Evolutionary conservation across 2,888 invertebrate genomes (phyloP), one percentile per base, ranked within the genome.

Genomic region (Amiota minor): DNA sequence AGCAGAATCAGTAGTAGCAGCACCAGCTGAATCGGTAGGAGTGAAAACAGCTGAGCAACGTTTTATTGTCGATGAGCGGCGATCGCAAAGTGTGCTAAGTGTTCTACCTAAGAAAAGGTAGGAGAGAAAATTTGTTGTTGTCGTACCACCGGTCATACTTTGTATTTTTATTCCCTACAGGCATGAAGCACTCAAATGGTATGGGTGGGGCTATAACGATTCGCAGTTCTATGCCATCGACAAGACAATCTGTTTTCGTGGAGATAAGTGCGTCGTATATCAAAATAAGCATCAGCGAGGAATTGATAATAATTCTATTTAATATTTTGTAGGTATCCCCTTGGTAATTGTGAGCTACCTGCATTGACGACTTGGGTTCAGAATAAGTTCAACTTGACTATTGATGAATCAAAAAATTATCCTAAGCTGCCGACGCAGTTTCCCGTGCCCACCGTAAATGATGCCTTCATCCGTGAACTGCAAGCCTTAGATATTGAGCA

Each of bases 161-260:
- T 47, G 1, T 46, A 12, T 14, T 68, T 71, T 9, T 62, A 35
- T 20, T 49, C 1, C 64, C 68, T n/a, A 73, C 91, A 98, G 98
- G 85, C 97, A 98, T 90, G 95, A 97, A 71, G 90, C 96, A 50
- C 91, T 99, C 70, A 98, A 98, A 91, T 99, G 99, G 99, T 98
- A 98, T 91, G 99, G 99, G 23, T 99, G 99, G 99, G 99, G 99
- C n/a, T 99, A 98, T 91, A 95, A 95, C 79, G 98, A 99, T 90
- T 97, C 98, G 0, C 93, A 93, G 89, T 99, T 99, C 89, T 89
- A 92, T 70, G 88, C 95, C 9, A 92, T 93, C 80, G 91, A 93
- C 73, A 92, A 92, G 76, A 91, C 91, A 6, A 90, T 92, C 67
- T 92, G 92, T 77, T 98, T 99, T 88, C 84, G 95, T 94, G 98